Evolutionary conservation across 2,113 vertebrate species (phyloP).

Genomic region (Erythrocercus mccallii): DNA sequence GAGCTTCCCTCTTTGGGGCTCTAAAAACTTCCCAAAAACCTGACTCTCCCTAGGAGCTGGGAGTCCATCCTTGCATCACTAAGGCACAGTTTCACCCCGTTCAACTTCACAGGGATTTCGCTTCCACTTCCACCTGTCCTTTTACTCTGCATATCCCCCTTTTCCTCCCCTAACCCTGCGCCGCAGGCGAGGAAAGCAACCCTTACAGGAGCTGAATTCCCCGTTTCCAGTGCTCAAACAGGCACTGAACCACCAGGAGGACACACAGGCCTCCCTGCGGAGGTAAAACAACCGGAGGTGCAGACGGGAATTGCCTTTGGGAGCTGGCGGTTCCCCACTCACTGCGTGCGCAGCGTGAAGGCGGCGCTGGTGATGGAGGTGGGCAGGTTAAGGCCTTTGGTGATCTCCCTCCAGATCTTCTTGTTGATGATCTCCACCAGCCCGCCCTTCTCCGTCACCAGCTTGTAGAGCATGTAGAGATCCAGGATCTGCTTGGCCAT

Average conservation of each 20-base stretch:
- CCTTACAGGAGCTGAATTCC: neutral
- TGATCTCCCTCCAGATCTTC: slow-evolving; percentile 99
- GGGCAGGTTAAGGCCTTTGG: slow-evolving; percentile 95
- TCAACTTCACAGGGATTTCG: neutral
- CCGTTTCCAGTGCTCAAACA: neutral
- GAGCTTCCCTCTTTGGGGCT: neutral
- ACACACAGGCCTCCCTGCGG: neutral
- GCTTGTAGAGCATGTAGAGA: slow-evolving; percentile 93
- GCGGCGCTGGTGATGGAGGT: slow-evolving; percentile 98
- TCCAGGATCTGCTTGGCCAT: slow-evolving; percentile 98
- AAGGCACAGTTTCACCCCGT: rapidly evolving
- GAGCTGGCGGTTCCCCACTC: neutral
- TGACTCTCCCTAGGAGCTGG: neutral
- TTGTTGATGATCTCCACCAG: slow-evolving; percentile 98
- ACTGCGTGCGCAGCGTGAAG: slow-evolving; percentile 97
- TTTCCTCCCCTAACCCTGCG: neutral
- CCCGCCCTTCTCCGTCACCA: slow-evolving; percentile 96
- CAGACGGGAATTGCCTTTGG: rapidly evolving
- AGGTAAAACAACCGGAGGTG: neutral
- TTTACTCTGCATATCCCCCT: neutral
- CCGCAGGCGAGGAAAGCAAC: neutral
- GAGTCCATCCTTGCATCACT: neutral
- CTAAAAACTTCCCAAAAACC: neutral
- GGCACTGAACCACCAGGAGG: neutral
- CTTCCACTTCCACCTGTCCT: neutral